Percentiles rank a stretch among this genome's conserved stretches.
Conservation (phyloP, 2,888 invertebrate species). For the Rotaria sp. region DNA sequence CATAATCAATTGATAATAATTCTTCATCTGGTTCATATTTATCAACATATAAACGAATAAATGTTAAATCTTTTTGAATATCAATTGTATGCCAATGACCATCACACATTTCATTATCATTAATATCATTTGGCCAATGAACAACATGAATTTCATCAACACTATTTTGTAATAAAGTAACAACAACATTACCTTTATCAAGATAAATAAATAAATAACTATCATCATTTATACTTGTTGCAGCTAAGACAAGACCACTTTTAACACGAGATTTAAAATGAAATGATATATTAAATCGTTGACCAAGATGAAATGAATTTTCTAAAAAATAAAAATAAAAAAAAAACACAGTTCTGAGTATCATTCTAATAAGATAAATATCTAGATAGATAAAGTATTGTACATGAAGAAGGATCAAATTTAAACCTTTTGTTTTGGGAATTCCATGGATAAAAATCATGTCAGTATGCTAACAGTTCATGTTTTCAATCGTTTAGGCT, state of each 20-base stretch:
- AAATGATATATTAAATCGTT: neutral
- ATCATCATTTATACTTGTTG: neutral
- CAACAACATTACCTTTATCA: conserved; percentile 25
- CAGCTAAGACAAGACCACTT: neutral
- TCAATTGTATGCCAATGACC: neutral
- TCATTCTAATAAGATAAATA: neutral
- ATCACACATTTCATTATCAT: conserved; percentile 23
- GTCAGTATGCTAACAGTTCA: too few species aligned
- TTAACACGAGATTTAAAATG: conserved; percentile 30
- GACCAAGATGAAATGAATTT: conserved; percentile 13
- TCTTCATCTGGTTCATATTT: neutral
- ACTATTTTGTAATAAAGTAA: neutral
- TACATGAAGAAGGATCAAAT: too few species aligned
- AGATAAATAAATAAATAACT: neutral
- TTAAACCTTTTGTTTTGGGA: too few species aligned
- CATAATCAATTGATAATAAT: neutral
- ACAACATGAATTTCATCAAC: conserved; percentile 21
- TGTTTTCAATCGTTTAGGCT: too few species aligned
- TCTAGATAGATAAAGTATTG: neutral
- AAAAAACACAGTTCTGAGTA: too few species aligned
- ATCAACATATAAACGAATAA: conserved; percentile 27
- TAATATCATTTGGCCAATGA: neutral
- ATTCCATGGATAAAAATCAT: too few species aligned
- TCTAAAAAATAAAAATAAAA: neutral
- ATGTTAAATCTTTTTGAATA: neutral